Conservation (phyloP, 2,113 vertebrate species). For the Theristicus caerulescens region DNA sequence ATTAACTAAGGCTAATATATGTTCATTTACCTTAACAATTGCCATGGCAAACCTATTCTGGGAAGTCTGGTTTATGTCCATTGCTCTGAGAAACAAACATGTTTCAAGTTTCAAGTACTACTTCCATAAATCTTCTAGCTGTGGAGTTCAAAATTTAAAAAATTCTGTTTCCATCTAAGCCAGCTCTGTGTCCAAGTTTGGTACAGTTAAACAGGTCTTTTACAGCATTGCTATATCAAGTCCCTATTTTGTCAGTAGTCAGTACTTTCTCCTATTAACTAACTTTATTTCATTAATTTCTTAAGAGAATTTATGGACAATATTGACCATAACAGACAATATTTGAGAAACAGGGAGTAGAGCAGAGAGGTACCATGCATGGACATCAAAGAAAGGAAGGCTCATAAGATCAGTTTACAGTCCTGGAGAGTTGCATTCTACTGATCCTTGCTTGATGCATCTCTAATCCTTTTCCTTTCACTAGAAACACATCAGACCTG, state of each 20-base stretch:
- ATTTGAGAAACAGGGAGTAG: not conserved
- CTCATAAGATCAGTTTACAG: rapidly evolving
- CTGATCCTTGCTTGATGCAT: not conserved
- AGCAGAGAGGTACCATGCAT: not conserved
- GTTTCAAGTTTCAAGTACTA: not conserved
- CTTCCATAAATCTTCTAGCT: not conserved
- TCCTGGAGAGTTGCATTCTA: not conserved
- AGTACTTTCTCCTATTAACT: not conserved
- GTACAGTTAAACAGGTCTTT: not conserved
- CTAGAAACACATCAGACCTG: not conserved
- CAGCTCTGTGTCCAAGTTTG: not conserved
- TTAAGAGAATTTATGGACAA: not conserved
- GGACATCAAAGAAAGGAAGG: not conserved
- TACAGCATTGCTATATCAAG: not conserved
- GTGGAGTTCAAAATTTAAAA: not conserved
- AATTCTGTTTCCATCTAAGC: not conserved
- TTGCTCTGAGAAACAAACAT: not conserved
- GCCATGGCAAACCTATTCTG: not conserved
- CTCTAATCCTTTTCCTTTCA: not conserved
- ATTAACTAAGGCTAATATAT: not conserved
- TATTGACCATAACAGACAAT: not conserved
- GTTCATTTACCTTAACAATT: not conserved
- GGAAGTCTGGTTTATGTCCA: not conserved
- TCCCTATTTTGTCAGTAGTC: not conserved
- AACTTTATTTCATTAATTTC: not conserved